Evolutionary conservation across 2,797 vertebrate species (phyloP).

Genomic region (Hippocampus kuda): DNA sequence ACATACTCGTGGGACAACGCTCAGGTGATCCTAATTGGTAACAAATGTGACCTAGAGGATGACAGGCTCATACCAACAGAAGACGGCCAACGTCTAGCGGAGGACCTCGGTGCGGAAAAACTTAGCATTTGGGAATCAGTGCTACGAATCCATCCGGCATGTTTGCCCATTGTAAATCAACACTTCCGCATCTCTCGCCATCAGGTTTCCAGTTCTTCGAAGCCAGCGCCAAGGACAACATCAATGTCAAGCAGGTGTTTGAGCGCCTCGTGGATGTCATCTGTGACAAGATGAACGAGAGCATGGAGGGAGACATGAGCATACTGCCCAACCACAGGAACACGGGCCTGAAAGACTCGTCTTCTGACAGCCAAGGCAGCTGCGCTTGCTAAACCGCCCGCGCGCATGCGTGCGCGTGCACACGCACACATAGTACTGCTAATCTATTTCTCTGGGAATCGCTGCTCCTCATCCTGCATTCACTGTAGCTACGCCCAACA

Average conservation of each 20-base stretch:
- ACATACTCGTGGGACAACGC: conserved; percentile 90
- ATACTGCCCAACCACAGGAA: conserved; percentile 59
- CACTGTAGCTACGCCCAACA: conserved; percentile 1
- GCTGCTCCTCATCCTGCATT: conserved; percentile 12
- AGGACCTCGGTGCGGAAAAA: conserved; percentile 73
- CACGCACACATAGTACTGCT: conserved; percentile 4
- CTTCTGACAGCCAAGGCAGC: conserved; percentile 54
- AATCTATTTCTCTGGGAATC: conserved; percentile 17
- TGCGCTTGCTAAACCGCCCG: conserved; percentile 67
- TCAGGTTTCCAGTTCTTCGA: conserved; percentile 87
- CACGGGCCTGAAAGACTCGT: conserved; percentile 57
- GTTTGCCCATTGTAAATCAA: background rate
- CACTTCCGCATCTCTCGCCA: background rate
- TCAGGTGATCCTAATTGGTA: conserved; percentile 85
- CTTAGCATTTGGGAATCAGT: background rate
- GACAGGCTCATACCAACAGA: conserved; percentile 76
- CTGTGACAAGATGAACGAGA: conserved; percentile 88
- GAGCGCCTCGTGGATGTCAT: conserved; percentile 82
- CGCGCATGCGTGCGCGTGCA: conserved; percentile 8
- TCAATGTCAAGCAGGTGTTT: conserved; percentile 87
- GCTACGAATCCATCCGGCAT: background rate
- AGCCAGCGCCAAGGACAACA: conserved; percentile 84
- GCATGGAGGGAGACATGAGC: conserved; percentile 65
- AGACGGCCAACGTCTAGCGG: conserved; percentile 74
- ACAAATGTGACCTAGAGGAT: conserved; percentile 89